Conservation (phyloP, 1,140 invertebrate species). For the Macrostomum lignano region DNA sequence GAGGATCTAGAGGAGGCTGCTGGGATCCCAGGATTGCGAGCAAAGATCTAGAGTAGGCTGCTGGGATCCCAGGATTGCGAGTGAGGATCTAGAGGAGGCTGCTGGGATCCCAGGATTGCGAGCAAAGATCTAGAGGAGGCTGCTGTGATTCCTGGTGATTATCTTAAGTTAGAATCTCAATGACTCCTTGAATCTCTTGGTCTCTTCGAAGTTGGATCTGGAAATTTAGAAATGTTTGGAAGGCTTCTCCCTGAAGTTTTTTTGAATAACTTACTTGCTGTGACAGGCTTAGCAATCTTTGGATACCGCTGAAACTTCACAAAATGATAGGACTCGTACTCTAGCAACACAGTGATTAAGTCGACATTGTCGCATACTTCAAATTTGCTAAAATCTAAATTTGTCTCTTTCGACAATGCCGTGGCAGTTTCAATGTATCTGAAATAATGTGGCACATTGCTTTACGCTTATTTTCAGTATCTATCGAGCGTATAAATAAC, state of each 20-base stretch:
- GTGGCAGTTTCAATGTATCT: slow-evolving; percentile 36
- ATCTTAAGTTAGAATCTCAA: no score
- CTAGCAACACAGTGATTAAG: slow-evolving; percentile 50
- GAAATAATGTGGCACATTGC: no score
- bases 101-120: no score
- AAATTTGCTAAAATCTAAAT: slow-evolving; percentile 36
- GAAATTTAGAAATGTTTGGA: background rate
- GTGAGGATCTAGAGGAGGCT: no score
- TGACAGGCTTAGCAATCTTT: slow-evolving; percentile 37
- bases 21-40: no score
- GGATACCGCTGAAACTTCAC: slow-evolving; percentile 56
- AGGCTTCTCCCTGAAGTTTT: background rate
- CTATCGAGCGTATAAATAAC: no score
- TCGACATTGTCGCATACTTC: slow-evolving; percentile 66
- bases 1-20: no score
- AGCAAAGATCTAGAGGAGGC: background rate
- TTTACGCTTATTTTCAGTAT: no score
- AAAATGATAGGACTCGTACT: slow-evolving; percentile 57
- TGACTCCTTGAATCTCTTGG: background rate
- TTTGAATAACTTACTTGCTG: slow-evolving; percentile 16
- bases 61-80: no score
- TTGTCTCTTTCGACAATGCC: slow-evolving; percentile 37
- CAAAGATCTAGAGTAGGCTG: no score
- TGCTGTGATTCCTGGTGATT: background rate
- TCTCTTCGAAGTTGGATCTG: background rate